Conservation (phyloP, 1,140 invertebrate species). For the Hesperophylax magnus region DNA sequence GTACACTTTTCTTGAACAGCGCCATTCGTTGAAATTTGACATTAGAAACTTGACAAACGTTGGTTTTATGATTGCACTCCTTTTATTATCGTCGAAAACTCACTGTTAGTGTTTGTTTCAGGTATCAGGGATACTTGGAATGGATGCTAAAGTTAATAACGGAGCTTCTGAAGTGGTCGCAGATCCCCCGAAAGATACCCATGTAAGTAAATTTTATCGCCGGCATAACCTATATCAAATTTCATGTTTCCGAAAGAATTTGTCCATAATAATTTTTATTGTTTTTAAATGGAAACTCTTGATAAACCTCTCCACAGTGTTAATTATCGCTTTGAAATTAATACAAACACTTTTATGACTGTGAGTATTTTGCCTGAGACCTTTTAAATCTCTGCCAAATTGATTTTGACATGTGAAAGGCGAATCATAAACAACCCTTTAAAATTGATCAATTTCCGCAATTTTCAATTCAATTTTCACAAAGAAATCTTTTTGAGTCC, state of each 20-base stretch:
- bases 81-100: slow-evolving; percentile 2
- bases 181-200: slow-evolving; percentile 39
- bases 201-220: slow-evolving; percentile 35
- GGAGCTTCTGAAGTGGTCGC: slow-evolving; percentile 22
- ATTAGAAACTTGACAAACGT: slow-evolving; percentile 24
- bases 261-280: slow-evolving; percentile 1
- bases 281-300: background rate
- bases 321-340: no score
- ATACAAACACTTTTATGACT: no score
- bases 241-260: slow-evolving; percentile 4
- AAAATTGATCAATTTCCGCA: no score
- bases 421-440: background rate
- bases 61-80: slow-evolving; percentile 31
- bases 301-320: no score
- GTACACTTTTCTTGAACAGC: slow-evolving; percentile 24
- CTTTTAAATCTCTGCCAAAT: background rate
- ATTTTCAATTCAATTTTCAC: no score
- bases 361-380: background rate
- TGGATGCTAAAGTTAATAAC: slow-evolving; percentile 45
- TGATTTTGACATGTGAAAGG: background rate
- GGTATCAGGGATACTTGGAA: background rate
- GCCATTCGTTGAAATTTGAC: slow-evolving; percentile 45
- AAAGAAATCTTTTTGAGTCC: no score
- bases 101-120: slow-evolving; percentile 19
- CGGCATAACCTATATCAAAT: slow-evolving; percentile 45